Evolutionary conservation across 2,797 vertebrate genomes (phyloP).

Genomic region (Momotus momota): DNA sequence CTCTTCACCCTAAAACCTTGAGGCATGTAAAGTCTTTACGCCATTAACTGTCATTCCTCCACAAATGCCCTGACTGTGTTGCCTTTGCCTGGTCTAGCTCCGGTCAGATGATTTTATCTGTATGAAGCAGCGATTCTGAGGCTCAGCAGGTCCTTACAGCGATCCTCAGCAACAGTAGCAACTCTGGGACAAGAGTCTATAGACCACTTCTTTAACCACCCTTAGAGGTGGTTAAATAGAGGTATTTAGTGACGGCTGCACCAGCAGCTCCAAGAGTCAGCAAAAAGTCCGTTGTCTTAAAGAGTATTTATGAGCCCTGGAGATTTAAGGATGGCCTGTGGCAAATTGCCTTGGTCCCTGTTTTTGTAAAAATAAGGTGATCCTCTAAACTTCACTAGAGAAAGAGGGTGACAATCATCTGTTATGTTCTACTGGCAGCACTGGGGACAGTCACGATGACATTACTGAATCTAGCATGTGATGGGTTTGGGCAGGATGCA

Average conservation of each 20-base stretch:
- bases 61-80: not conserved
- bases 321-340: not conserved
- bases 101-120: not conserved
- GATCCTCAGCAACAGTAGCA: not conserved
- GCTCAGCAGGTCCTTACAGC: not conserved
- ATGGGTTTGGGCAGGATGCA: not conserved
- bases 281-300: not conserved
- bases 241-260: not conserved
- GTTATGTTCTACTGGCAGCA: not conserved
- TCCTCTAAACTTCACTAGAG: not conserved
- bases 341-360: not conserved
- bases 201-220: not conserved
- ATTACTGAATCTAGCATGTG: accelerated
- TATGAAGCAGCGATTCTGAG: not conserved
- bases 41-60: not conserved
- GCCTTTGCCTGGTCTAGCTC: not conserved
- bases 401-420: not conserved
- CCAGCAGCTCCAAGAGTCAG: not conserved
- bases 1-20: not conserved
- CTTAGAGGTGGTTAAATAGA: not conserved
- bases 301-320: not conserved
- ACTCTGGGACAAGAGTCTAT: not conserved
- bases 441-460: not conserved
- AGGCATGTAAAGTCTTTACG: not conserved
- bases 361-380: not conserved